These are phyloP conservation scores for Mesoligia furuncula DNA, from an alignment of 2,888 invertebrate species.

Conservation along the genomic window DNA sequence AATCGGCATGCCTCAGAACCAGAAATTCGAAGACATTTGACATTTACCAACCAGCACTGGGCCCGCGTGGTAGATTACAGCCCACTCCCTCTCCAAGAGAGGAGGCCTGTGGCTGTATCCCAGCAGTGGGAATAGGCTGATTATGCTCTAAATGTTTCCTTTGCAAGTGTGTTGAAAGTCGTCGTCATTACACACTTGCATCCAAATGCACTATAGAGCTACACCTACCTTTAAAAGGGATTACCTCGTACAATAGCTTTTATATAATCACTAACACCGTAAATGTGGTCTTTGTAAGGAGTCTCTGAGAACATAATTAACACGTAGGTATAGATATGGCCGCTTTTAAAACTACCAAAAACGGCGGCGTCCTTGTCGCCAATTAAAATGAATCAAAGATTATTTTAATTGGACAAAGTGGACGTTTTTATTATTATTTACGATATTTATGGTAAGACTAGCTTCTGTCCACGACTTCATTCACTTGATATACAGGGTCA, in stretches of 20 bases:
- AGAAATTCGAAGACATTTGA: too few relatives aligned
- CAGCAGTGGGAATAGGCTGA: too few relatives aligned
- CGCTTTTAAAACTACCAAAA: background rate
- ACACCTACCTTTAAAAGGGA: background rate
- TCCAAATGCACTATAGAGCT: background rate
- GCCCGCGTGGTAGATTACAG: too few relatives aligned
- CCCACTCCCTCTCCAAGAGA: too few relatives aligned
- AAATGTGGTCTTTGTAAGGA: background rate
- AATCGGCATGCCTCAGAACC: too few relatives aligned
- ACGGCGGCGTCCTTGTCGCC: background rate
- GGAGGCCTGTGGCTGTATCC: too few relatives aligned
- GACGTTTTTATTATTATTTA: background rate
- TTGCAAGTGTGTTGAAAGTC: background rate
- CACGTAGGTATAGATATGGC: too few relatives aligned
- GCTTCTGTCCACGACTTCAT: too few relatives aligned
- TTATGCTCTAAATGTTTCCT: too few relatives aligned
- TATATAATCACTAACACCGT: background rate
- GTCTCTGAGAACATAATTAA: background rate
- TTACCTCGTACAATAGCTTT: background rate
- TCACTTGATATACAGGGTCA: too few relatives aligned
- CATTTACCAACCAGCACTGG: too few relatives aligned
- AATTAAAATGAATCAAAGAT: slow-evolving; percentile 11
- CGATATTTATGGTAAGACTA: background rate
- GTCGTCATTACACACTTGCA: background rate
- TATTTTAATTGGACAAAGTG: background rate